A percentile compares a stretch with the other conserved stretches of the same genome.
phyloP scores from a whole-genome alignment of 2,888 invertebrate species.

The Bugula neritina region DNA sequence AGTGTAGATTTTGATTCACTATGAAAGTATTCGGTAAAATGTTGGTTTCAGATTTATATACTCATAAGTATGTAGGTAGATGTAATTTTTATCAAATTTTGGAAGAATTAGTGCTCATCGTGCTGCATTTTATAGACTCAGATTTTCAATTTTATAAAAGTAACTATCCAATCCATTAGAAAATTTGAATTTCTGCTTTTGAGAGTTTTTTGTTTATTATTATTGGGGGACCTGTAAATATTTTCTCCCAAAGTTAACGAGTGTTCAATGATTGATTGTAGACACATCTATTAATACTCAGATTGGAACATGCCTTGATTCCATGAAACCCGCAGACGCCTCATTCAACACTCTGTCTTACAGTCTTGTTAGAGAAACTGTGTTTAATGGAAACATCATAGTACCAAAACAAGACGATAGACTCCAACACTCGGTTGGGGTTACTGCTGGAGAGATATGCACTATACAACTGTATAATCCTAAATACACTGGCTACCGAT shows the following conservation, averaged over 20 bases:
- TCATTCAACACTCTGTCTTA: neutral
- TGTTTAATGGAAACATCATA: neutral
- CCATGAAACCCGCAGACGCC: neutral
- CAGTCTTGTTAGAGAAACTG: neutral
- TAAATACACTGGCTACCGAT: neutral
- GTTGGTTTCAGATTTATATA: no score
- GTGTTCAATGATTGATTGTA: neutral
- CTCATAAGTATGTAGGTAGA: no score
- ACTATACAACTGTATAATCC: slow-evolving; percentile 7
- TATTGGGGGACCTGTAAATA: no score
- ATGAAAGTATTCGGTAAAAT: no score
- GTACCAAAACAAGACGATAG: neutral
- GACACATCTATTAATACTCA: slow-evolving; percentile 14
- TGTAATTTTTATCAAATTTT: no score
- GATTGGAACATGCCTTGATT: neutral
- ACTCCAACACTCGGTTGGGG: neutral
- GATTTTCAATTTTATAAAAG: no score
- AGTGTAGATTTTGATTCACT: neutral
- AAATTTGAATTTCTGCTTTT: no score
- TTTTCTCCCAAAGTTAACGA: no score
- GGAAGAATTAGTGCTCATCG: no score
- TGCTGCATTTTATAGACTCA: no score
- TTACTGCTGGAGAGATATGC: neutral
- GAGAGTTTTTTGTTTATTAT: no score
- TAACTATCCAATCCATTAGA: no score